Conservation (phyloP, 2,888 invertebrate species). For the Leptogaster cylindrica region DNA sequence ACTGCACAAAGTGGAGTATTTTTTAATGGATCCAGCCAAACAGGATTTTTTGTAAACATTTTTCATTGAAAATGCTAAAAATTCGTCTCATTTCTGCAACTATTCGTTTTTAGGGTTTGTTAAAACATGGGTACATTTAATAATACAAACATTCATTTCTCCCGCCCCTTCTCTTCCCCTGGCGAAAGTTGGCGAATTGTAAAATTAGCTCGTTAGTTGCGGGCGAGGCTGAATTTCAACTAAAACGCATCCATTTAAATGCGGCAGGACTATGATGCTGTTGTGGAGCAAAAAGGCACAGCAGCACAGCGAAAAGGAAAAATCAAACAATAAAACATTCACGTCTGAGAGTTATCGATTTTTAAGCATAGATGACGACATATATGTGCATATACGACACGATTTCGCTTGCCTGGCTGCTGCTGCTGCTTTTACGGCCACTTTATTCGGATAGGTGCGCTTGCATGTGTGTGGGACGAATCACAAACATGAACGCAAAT, state of each 20-base stretch:
- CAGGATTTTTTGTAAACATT: neutral
- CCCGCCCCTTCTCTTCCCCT: neutral
- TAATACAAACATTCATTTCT: too few species aligned
- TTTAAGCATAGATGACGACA: conserved; percentile 44
- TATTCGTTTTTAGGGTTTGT: too few species aligned
- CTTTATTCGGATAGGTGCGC: conserved; percentile 31
- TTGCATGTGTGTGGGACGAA: conserved; percentile 22
- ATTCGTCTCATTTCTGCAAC: too few species aligned
- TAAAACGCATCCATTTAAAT: conserved; percentile 1
- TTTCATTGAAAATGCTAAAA: neutral
- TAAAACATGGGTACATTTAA: too few species aligned
- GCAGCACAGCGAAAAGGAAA: conserved; percentile 8
- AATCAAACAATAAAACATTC: conserved; percentile 45
- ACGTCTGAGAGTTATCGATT: conserved; percentile 48
- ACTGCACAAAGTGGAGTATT: neutral
- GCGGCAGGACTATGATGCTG: neutral
- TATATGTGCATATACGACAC: conserved; percentile 25
- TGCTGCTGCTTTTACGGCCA: conserved; percentile 14
- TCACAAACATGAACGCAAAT: conserved; percentile 9
- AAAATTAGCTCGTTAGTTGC: neutral
- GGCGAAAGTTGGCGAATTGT: neutral
- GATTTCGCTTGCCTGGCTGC: conserved; percentile 24
- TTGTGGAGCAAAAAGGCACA: conserved; percentile 13
- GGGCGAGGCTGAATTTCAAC: neutral
- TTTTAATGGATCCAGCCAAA: too few species aligned